Evolutionary conservation across 1,140 invertebrate genomes (phyloP).

Genomic region (Temnothorax nylanderi): DNA sequence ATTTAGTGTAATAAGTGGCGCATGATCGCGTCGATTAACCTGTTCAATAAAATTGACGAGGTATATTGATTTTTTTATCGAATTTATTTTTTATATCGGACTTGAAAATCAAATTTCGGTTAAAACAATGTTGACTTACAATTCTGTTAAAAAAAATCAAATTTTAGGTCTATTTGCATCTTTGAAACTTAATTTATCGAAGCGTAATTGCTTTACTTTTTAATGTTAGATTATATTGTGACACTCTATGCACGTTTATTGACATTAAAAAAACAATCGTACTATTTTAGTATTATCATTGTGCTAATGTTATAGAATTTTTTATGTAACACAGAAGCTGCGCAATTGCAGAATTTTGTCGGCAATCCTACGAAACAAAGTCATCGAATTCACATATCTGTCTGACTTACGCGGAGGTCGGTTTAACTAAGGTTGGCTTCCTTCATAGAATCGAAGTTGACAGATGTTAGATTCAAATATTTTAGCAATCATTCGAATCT

Average conservation of each 20-base stretch:
- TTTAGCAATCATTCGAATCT: slow-evolving; percentile 71
- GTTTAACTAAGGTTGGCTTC: slow-evolving; percentile 80
- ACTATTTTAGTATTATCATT: neutral
- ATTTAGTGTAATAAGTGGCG: slow-evolving; percentile 39
- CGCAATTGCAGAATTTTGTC: slow-evolving; percentile 78
- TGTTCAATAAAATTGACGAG: neutral
- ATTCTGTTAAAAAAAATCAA: neutral
- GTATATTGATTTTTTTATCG: slow-evolving; percentile 31
- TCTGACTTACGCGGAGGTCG: slow-evolving; percentile 84
- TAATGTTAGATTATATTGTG: neutral
- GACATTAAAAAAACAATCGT: neutral
- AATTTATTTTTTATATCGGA: neutral
- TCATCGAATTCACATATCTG: slow-evolving; percentile 81
- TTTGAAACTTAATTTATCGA: neutral
- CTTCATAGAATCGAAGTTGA: slow-evolving; percentile 81
- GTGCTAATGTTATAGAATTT: neutral
- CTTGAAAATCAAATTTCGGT: neutral
- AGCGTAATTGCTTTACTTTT: neutral
- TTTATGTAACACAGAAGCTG: slow-evolving; percentile 50
- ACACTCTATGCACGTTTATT: neutral
- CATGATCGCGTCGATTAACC: slow-evolving; percentile 19
- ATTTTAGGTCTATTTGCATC: neutral
- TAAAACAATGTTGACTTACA: too few species aligned
- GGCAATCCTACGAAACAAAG: slow-evolving; percentile 84
- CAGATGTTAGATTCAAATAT: slow-evolving; percentile 85